Conservation (phyloP, 1,140 invertebrate species). For the Conopomorpha cramerella region DNA sequence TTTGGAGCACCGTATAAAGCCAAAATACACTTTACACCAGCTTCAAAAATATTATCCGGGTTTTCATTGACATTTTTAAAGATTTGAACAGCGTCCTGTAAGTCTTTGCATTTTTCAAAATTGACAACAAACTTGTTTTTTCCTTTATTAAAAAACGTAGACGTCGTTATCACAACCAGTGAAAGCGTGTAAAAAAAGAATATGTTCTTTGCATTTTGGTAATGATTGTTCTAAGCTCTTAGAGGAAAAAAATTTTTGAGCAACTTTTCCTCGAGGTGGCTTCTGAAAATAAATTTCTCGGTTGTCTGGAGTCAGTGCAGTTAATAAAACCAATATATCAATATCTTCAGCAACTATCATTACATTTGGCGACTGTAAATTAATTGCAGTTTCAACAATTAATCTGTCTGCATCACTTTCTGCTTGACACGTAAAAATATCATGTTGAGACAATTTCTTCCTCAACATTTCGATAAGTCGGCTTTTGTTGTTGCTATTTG, state of each 20-base stretch:
- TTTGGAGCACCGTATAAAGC: conserved; percentile 11
- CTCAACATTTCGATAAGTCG: conserved; percentile 8
- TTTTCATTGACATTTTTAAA: too few species aligned
- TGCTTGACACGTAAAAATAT: conserved; percentile 18
- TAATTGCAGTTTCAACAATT: conserved; percentile 13
- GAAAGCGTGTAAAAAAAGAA: conserved; percentile 16
- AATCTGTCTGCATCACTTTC: conserved; percentile 17
- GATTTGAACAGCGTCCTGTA: conserved; percentile 10
- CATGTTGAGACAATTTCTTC: conserved; percentile 8
- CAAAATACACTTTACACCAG: conserved; percentile 11
- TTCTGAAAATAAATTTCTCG: conserved; percentile 15
- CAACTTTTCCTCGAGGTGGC: conserved; percentile 12
- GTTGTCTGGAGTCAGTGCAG: conserved; percentile 2
- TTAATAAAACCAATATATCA: conserved; percentile 10
- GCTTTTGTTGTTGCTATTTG: conserved; percentile 15
- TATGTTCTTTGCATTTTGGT: conserved; percentile 16
- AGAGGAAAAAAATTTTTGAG: conserved; percentile 11
- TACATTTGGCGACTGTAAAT: conserved; percentile 10
- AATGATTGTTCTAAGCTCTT: conserved; percentile 12
- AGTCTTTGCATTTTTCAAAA: conserved; percentile 14
- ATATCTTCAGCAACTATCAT: conserved; percentile 14
- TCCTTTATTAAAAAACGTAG: conserved; percentile 12
- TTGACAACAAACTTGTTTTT: conserved; percentile 15
- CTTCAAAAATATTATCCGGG: conserved; percentile 12
- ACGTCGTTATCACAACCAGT: conserved; percentile 16